Percentiles rank a stretch among this genome's conserved stretches.
phyloP scores from a whole-genome alignment of 1,140 invertebrate genomes.

The Lerema accius region DNA sequence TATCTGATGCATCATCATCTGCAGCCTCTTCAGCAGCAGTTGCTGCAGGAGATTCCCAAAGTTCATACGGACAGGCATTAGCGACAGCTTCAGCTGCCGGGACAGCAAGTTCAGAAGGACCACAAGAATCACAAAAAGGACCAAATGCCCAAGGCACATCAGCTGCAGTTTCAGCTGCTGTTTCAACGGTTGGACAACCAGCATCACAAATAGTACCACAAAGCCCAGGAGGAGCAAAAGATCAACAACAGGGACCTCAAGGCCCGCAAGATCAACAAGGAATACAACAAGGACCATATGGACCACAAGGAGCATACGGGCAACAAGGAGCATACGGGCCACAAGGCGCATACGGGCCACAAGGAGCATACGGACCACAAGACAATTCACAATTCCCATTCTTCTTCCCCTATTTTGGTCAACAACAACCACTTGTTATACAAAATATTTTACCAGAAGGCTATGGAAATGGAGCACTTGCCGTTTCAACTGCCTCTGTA shows the following conservation, averaged over 20 bases:
- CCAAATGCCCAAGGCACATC: neutral
- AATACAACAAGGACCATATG: neutral
- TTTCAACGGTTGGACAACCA: slow-evolving; percentile 27
- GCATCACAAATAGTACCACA: slow-evolving; percentile 22
- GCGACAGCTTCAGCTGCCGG: too few relatives aligned
- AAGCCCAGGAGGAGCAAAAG: neutral
- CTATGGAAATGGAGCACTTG: too few relatives aligned
- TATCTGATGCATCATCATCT: neutral
- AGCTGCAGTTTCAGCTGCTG: slow-evolving; percentile 2
- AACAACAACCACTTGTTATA: too few relatives aligned
- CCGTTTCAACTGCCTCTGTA: too few relatives aligned
- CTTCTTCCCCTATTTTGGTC: too few relatives aligned
- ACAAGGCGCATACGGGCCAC: neutral
- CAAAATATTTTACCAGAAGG: too few relatives aligned
- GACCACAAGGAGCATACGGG: slow-evolving; percentile 13
- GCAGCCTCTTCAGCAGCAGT: neutral
- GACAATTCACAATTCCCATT: too few relatives aligned
- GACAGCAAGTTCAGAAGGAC: too few relatives aligned
- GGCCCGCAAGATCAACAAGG: neutral
- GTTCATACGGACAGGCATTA: too few relatives aligned
- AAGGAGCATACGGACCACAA: neutral
- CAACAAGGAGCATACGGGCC: slow-evolving; percentile 6
- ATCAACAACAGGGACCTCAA: neutral
- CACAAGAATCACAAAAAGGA: neutral
- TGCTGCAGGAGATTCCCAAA: slow-evolving; percentile 2